These are phyloP conservation scores for Ianthella basta DNA, from an alignment of 37 sponge, comb jelly and placozoan genomes.

Conservation along the genomic window DNA sequence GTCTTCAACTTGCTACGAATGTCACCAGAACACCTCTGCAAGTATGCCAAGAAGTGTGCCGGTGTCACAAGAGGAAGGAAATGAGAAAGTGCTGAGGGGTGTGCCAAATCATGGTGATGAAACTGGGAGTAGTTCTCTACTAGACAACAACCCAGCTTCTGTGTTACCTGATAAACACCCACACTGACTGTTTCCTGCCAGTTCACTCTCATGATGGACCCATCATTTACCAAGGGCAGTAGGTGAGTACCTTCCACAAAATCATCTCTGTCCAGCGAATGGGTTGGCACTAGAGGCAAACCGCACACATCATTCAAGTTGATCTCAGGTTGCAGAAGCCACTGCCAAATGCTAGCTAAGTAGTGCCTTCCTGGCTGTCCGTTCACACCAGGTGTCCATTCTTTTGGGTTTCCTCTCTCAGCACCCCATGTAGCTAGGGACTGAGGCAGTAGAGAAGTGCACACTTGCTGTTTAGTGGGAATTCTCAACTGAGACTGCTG, in stretches of 20 bases:
- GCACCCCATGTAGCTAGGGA: slow-evolving; percentile 19
- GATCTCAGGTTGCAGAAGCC: slow-evolving; percentile 14
- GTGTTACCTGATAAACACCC: neutral
- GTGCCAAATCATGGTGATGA: neutral
- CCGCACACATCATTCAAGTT: neutral
- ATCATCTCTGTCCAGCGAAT: neutral
- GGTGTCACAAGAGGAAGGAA: neutral
- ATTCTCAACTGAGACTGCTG: slow-evolving; percentile 10
- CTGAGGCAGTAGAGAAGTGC: slow-evolving; percentile 19
- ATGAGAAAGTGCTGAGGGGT: neutral
- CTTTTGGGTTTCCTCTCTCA: neutral
- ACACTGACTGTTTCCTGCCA: neutral
- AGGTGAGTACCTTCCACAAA: neutral
- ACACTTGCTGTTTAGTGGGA: slow-evolving; percentile 5
- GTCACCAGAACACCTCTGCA: neutral
- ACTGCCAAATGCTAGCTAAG: slow-evolving; percentile 48
- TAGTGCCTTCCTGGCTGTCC: slow-evolving; percentile 37
- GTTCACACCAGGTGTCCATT: slow-evolving; percentile 44
- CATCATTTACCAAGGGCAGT: neutral
- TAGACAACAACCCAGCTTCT: neutral
- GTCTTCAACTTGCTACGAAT: neutral
- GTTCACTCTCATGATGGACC: neutral
- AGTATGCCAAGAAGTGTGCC: neutral
- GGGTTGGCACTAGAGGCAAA: slow-evolving; percentile 28
- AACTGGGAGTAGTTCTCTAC: neutral